A percentile compares a stretch with the other conserved stretches of the same genome.
Conservation (phyloP, 2,797 vertebrate species). For the Tamandua tetradactyla region DNA sequence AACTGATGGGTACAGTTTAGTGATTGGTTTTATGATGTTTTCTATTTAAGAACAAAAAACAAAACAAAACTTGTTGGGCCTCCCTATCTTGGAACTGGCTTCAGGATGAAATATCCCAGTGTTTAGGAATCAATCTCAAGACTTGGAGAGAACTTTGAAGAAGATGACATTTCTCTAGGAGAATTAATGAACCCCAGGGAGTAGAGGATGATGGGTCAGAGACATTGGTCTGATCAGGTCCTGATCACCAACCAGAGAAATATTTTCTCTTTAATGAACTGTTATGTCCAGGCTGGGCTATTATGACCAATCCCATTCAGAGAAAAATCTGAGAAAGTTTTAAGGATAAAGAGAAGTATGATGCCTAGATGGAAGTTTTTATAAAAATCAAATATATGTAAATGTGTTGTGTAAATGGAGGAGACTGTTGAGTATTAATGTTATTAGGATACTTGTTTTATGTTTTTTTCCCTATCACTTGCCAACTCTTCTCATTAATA, state of each 20-base stretch:
- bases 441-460: not conserved
- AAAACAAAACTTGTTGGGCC: not conserved
- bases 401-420: not conserved
- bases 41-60: not conserved
- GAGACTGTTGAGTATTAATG: not conserved
- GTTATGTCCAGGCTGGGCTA: not conserved
- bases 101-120: not conserved
- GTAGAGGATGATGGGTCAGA: not conserved
- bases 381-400: not conserved
- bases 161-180: not conserved
- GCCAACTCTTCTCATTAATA: not conserved
- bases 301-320: not conserved
- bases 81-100: not conserved
- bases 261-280: not conserved
- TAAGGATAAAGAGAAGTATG: not conserved
- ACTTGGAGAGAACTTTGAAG: not conserved
- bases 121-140: not conserved
- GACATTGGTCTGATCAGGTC: not conserved
- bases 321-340: not conserved
- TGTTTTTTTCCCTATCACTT: not conserved
- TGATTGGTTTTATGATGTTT: not conserved
- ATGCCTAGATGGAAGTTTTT: not conserved
- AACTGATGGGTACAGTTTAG: not conserved
- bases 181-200: not conserved
- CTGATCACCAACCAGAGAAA: not conserved